Conservation (phyloP, 2,888 invertebrate genomes). For the Campoletis raptor region DNA sequence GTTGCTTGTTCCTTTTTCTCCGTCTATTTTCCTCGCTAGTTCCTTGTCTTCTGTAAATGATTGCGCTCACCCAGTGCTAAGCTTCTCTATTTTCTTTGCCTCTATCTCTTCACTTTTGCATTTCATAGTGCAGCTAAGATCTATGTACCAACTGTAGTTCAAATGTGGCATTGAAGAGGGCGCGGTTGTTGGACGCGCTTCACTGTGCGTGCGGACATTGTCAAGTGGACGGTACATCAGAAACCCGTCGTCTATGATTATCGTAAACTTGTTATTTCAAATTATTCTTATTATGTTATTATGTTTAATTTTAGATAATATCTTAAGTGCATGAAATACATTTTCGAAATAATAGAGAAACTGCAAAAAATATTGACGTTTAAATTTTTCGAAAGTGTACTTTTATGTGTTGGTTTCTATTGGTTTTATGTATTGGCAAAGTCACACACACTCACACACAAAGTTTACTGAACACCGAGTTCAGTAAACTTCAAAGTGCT, state of each 20-base stretch:
- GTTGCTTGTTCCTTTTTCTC: conserved; percentile 18
- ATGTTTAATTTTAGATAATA: neutral
- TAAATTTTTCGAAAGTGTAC: neutral
- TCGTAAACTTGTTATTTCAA: neutral
- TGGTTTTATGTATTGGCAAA: neutral
- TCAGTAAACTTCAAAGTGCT: no score
- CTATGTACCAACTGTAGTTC: conserved; percentile 15
- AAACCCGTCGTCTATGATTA: conserved; percentile 10
- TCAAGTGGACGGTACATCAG: conserved; percentile 6
- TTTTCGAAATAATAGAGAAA: neutral
- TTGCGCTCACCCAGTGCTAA: conserved; percentile 5
- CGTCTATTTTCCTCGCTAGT: conserved; percentile 27
- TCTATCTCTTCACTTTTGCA: neutral
- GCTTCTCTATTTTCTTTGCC: neutral
- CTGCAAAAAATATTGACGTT: neutral
- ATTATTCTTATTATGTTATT: neutral
- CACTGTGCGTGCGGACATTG: conserved; percentile 6
- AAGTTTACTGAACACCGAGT: no score
- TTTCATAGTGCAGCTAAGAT: neutral
- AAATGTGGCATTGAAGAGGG: conserved; percentile 18
- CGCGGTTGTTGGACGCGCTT: conserved; percentile 36
- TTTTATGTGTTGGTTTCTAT: neutral
- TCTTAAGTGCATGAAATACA: neutral
- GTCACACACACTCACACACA: no score
- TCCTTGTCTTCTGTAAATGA: conserved; percentile 33